Conservation (phyloP, 2,888 invertebrate genomes). For the Actias luna region DNA sequence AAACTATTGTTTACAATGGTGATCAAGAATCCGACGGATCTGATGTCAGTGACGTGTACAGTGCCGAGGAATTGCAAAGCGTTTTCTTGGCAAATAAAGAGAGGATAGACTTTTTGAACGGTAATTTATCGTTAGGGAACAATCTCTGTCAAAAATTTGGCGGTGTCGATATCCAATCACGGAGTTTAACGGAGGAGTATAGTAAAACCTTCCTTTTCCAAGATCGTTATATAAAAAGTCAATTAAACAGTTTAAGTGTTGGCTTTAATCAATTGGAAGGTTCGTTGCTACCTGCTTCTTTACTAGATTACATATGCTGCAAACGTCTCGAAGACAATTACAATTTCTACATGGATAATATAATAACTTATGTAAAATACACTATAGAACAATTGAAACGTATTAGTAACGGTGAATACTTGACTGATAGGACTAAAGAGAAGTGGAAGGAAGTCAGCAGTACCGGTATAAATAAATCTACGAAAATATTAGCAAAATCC, state of each 20-base stretch:
- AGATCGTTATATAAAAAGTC: slow-evolving; percentile 54
- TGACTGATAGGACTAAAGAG: slow-evolving; percentile 67
- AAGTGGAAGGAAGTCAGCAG: slow-evolving; percentile 62
- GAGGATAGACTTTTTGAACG: slow-evolving; percentile 54
- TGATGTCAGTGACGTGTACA: slow-evolving; percentile 56
- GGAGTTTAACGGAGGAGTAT: slow-evolving; percentile 43
- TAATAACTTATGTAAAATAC: slow-evolving; percentile 64
- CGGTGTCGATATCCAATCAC: slow-evolving; percentile 48
- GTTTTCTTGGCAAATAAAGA: slow-evolving; percentile 58
- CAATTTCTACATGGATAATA: slow-evolving; percentile 71
- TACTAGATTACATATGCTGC: slow-evolving; percentile 68
- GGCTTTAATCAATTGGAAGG: slow-evolving; percentile 33
- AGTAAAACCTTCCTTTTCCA: slow-evolving; percentile 52
- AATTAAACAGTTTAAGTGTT: slow-evolving; percentile 45
- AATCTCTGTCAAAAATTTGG: slow-evolving; percentile 62
- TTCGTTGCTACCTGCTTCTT: slow-evolving; percentile 52
- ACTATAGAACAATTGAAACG: slow-evolving; percentile 74
- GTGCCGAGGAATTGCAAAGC: slow-evolving; percentile 53
- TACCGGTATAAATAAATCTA: slow-evolving; percentile 30
- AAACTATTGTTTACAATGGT: slow-evolving; percentile 61
- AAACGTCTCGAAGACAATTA: slow-evolving; percentile 66
- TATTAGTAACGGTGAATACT: slow-evolving; percentile 73
- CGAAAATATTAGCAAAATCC: slow-evolving; percentile 53
- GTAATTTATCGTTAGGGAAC: slow-evolving; percentile 48
- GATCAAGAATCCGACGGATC: slow-evolving; percentile 59